A percentile compares a stretch with the other conserved stretches of the same genome.
These are phyloP conservation scores for Myripristis murdjan DNA, from an alignment of 2,797 vertebrate species.

Conservation along the genomic window DNA sequence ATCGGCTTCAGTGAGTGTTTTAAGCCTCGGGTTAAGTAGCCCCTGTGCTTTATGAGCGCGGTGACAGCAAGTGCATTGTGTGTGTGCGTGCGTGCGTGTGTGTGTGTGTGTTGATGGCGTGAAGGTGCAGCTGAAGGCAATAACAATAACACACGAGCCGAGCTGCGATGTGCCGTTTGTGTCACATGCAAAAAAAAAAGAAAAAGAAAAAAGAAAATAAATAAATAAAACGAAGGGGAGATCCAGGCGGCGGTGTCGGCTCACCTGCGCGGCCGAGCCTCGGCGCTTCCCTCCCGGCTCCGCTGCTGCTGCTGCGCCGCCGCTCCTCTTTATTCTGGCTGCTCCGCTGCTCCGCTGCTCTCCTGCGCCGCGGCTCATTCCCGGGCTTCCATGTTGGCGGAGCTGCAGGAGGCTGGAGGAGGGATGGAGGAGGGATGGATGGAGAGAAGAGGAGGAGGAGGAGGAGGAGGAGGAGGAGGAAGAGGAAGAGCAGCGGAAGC, in stretches of 20 bases:
- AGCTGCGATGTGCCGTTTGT: too few species aligned
- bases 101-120: too few species aligned
- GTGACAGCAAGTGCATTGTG: constrained; percentile 12
- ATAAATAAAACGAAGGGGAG: too few species aligned
- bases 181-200: constrained; percentile 59
- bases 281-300: constrained; percentile 4
- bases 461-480: constrained; percentile 22
- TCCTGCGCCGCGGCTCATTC: constrained; percentile 58
- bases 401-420: constrained; percentile 18
- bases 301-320: not conserved
- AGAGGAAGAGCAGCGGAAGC: constrained; percentile 55
- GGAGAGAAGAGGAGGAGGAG: constrained; percentile 19
- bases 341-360: constrained; percentile 8
- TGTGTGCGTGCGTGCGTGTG: constrained; percentile 18
- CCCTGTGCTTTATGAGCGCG: constrained; percentile 6
- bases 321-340: constrained; percentile 10
- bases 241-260: too few species aligned
- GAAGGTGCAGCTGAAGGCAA: constrained; percentile 17
- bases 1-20: not conserved
- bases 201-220: too few species aligned
- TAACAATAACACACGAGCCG: constrained; percentile 59
- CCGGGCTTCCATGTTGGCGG: constrained; percentile 46
- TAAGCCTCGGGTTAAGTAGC: not conserved
- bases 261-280: too few species aligned
- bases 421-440: constrained; percentile 20